Conservation (phyloP, 2,888 invertebrate species). For the Vesta saturnalis region DNA sequence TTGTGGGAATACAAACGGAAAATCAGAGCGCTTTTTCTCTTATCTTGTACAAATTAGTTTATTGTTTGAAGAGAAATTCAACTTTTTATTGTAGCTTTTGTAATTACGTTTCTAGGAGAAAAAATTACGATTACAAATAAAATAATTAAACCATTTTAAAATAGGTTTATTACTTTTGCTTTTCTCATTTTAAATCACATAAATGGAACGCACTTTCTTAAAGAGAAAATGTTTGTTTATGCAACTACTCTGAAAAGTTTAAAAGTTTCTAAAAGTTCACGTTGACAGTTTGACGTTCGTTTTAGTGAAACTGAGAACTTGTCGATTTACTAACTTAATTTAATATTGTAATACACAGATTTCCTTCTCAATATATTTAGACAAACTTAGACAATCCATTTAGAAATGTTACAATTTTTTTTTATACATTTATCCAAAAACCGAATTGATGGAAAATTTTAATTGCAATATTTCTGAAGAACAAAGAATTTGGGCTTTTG, state of each 20-base stretch:
- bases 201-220: background rate
- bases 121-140: background rate
- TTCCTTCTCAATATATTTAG: background rate
- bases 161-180: background rate
- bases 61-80: constrained; percentile 11
- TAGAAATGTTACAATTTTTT: too few relatives aligned
- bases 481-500: background rate
- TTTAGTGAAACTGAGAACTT: background rate
- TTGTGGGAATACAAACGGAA: constrained; percentile 26
- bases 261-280: background rate
- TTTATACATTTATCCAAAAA: background rate
- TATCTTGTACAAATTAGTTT: constrained; percentile 29
- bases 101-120: background rate
- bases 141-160: background rate
- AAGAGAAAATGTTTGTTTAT: too few relatives aligned
- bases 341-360: background rate
- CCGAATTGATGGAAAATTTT: constrained; percentile 1
- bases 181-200: background rate
- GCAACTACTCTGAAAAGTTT: background rate
- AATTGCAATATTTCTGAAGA: background rate
- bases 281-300: constrained; percentile 11
- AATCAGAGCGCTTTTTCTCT: constrained; percentile 19
- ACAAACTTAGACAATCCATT: background rate
- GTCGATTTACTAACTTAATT: too few relatives aligned
- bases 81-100: constrained; percentile 5